Base-by-base conservation (phyloP, 1,140 invertebrate species). In the Ceratina australensis region DNA sequence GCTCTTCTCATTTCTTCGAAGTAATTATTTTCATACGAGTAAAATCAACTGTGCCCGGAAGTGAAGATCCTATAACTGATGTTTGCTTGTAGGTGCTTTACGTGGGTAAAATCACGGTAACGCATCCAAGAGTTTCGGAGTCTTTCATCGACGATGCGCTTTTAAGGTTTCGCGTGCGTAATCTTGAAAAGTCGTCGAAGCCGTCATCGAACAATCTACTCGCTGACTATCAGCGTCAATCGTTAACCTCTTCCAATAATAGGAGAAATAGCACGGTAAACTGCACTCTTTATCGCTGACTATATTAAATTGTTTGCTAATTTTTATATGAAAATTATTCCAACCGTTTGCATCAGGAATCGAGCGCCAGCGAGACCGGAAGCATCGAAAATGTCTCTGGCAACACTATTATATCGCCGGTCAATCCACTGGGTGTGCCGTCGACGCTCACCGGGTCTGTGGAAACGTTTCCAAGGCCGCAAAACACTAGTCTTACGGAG, bases 61-160 rank as follows among this genome's bases (percentile, higher is more conserved):
- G 33, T 10, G 33, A 10, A 42, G 33, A 42, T 42, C 33, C 33
- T 42, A 10, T 42, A 42, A 42, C 33, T 42, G 33, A 42, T n/a
- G 52, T n/a, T n/a, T 54, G 8, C 52, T 54, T 5, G 16, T 89
- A 97, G 95, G 96, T 97, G 0, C 92, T 98, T 59, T 98, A 98
- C 89, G 95, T 97, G 72, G 97, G 97, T 3, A 98, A 97, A 92
- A 97, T 98, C 12, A 95, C 95, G 79, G 96, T 97, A 72, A 96
- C 95, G 49, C 95, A 96, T 89, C 94, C 96, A 89, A 97, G 97
- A 89, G 96, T 98, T 22, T 95, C 97, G 5, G 96, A 97, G 83
- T 94, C 95, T 0, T 96, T 98, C 82, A 98, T 98, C 76, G 98
- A 99, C 88, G 97, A 98, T 87, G 96, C 97, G 15, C 91, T 98